Evolutionary conservation across 2,113 vertebrate genomes (phyloP).

Genomic region (Hypomesus transpacificus): DNA sequence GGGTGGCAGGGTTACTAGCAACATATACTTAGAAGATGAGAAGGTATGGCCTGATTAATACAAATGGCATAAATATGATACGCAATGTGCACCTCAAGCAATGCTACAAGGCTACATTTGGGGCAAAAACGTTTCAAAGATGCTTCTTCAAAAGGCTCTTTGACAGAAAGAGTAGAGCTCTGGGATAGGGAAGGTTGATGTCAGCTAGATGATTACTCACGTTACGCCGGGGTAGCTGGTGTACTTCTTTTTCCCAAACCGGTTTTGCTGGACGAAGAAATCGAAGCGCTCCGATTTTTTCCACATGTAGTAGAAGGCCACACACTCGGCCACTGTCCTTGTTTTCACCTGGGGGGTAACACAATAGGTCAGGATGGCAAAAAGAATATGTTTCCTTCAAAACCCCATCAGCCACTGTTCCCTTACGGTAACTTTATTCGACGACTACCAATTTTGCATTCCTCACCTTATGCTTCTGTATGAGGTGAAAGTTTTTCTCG

Average conservation of each 20-base stretch:
- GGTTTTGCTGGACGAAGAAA: slow-evolving; percentile 86
- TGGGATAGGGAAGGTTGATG: neutral
- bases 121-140: too few relatives aligned
- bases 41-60: too few relatives aligned
- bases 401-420: neutral
- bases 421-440: too few relatives aligned
- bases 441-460: too few relatives aligned
- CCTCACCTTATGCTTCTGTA: slow-evolving; percentile 87
- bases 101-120: too few relatives aligned
- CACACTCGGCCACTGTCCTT: slow-evolving; percentile 84
- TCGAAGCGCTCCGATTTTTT: slow-evolving; percentile 89
- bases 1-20: too few relatives aligned
- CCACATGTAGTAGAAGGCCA: slow-evolving; percentile 91
- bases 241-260: slow-evolving; percentile 86
- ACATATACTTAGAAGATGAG: too few relatives aligned
- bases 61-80: too few relatives aligned
- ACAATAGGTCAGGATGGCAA: too few relatives aligned
- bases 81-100: too few relatives aligned
- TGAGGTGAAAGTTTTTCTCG: slow-evolving; percentile 88
- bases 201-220: slow-evolving; percentile 66
- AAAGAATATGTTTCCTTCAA: neutral
- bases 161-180: neutral
- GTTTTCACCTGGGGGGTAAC: slow-evolving; percentile 72
- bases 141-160: neutral
- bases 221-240: slow-evolving; percentile 87